Conservation (phyloP, 2,888 invertebrate genomes). For the Agonopterix heracliana region DNA sequence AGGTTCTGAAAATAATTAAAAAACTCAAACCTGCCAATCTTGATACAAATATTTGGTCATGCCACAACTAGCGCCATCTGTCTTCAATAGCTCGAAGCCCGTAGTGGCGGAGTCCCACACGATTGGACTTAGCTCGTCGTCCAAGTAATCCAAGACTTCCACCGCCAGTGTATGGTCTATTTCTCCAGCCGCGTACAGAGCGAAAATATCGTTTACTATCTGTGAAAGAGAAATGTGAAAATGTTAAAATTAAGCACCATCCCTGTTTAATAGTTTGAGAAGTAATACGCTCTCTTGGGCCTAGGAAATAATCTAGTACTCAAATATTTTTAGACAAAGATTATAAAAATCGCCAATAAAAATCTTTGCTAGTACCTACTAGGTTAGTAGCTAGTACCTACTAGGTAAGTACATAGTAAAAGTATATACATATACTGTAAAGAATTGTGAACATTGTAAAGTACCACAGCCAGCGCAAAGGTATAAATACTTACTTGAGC, state of each 20-base stretch:
- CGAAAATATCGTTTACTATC: conserved; percentile 65
- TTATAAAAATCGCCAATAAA: too few species aligned
- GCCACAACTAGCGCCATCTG: conserved; percentile 36
- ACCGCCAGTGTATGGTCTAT: conserved; percentile 38
- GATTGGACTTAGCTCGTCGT: conserved; percentile 40
- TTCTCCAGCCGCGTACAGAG: conserved; percentile 54
- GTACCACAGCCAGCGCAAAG: too few species aligned
- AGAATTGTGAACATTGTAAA: too few species aligned
- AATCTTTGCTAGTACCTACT: too few species aligned
- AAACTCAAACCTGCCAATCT: conserved; percentile 52
- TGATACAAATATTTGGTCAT: conserved; percentile 48
- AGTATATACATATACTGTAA: too few species aligned
- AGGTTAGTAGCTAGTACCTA: too few species aligned
- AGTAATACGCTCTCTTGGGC: too few species aligned
- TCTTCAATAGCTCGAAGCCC: conserved; percentile 48
- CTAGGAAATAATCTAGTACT: too few species aligned
- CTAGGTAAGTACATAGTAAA: too few species aligned
- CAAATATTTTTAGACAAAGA: too few species aligned
- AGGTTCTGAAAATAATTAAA: too few species aligned
- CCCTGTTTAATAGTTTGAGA: not conserved
- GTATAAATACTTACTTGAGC: conserved; percentile 44
- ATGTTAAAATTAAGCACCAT: not conserved
- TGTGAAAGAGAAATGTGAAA: conserved; percentile 26
- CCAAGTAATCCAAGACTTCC: conserved; percentile 47
- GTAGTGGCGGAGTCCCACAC: conserved; percentile 55